These are phyloP conservation scores for Scylla paramamosain DNA, from an alignment of 1,140 invertebrate species.

Conservation along the genomic window DNA sequence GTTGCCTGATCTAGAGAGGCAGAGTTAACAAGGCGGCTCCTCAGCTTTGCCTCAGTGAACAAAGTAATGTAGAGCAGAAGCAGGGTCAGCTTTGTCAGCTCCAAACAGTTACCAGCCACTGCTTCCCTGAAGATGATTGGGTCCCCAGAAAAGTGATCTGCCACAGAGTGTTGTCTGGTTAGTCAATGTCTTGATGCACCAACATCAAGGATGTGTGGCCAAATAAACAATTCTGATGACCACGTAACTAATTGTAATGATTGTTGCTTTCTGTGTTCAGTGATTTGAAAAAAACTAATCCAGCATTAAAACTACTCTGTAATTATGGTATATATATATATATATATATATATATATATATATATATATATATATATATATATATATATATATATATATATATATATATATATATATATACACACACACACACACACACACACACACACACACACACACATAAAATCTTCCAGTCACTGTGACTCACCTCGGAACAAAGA, in stretches of 20 bases:
- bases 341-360: no score
- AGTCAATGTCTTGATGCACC: not conserved
- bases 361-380: no score
- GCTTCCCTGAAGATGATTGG: slow-evolving; percentile 60
- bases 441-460: no score
- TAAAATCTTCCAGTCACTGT: no score
- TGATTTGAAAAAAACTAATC: no score
- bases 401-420: no score
- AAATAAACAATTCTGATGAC: no score
- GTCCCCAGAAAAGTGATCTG: slow-evolving; percentile 71
- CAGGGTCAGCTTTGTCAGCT: slow-evolving; percentile 66
- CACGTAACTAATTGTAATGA: no score
- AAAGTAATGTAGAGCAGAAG: slow-evolving; percentile 68
- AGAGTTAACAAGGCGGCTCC: slow-evolving; percentile 45
- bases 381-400: no score
- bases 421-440: no score
- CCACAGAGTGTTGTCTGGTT: not conserved
- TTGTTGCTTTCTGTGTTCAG: no score
- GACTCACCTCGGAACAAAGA: slow-evolving; percentile 29
- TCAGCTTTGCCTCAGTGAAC: slow-evolving; percentile 58
- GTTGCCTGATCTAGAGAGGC: slow-evolving; percentile 25
- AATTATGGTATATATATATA: not conserved
- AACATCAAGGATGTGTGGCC: not conserved
- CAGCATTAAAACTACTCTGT: not conserved
- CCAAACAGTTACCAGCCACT: slow-evolving; percentile 23